phyloP scores from a whole-genome alignment of 1,140 invertebrate genomes.

The Bombyx mori region ASM3026992v2 NC_085110.1:2098001-2098500 shows the following conservation, averaged over 20 bases:
- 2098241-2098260: too few relatives aligned
- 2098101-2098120: neutral
- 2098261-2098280: too few relatives aligned
- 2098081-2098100: slow-evolving; percentile 32
- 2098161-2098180: slow-evolving; percentile 9
- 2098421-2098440: slow-evolving; percentile 19
- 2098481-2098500: too few relatives aligned
- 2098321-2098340: neutral
- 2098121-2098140: too few relatives aligned
- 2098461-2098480: slow-evolving; percentile 2
- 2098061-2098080: slow-evolving; percentile 32
- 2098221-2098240: too few relatives aligned
- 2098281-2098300: neutral
- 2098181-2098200: slow-evolving; percentile 2
- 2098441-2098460: slow-evolving; percentile 13
- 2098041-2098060: slow-evolving; percentile 43
- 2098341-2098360: slow-evolving; percentile 7
- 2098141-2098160: slow-evolving; percentile 15
- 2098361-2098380: slow-evolving; percentile 19
- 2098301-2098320: neutral
- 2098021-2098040: slow-evolving; percentile 8
- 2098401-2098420: slow-evolving; percentile 19
- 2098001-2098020: slow-evolving; percentile 16
- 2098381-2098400: slow-evolving; percentile 18
- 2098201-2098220: too few relatives aligned